Evolutionary conservation across 2,113 vertebrate genomes (phyloP).

Genomic region (Phalacrocorax aristotelis): DNA sequence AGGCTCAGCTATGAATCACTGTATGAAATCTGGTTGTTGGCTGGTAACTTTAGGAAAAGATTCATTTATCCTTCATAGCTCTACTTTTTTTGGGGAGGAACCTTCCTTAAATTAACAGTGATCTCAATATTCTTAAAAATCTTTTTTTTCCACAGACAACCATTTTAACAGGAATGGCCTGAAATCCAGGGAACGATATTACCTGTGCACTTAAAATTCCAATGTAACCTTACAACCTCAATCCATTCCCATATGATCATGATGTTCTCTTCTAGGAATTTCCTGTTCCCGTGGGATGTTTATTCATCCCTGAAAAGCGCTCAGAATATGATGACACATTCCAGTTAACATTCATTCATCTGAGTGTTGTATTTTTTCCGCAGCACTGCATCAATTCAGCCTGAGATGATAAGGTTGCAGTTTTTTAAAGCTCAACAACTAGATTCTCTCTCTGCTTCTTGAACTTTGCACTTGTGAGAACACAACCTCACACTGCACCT

Average conservation of each 20-base stretch:
- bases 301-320: background rate
- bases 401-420: background rate
- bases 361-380: background rate
- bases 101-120: background rate
- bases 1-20: background rate
- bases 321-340: background rate
- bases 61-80: background rate
- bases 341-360: fast-evolving
- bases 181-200: background rate
- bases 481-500: background rate
- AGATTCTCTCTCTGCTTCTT: background rate
- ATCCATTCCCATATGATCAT: background rate
- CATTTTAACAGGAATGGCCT: background rate
- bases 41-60: background rate
- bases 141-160: background rate
- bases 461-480: background rate
- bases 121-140: background rate
- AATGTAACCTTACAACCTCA: background rate
- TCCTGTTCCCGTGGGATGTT: background rate
- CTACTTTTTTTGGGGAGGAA: fast-evolving
- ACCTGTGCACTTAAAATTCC: background rate
- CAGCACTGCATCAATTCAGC: background rate
- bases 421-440: background rate
- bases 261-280: background rate
- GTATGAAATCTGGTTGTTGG: background rate